Percentiles rank a stretch among this genome's conserved stretches.
phyloP scores from a whole-genome alignment of 2,888 invertebrate genomes.

The Orthosia gracilis region DNA sequence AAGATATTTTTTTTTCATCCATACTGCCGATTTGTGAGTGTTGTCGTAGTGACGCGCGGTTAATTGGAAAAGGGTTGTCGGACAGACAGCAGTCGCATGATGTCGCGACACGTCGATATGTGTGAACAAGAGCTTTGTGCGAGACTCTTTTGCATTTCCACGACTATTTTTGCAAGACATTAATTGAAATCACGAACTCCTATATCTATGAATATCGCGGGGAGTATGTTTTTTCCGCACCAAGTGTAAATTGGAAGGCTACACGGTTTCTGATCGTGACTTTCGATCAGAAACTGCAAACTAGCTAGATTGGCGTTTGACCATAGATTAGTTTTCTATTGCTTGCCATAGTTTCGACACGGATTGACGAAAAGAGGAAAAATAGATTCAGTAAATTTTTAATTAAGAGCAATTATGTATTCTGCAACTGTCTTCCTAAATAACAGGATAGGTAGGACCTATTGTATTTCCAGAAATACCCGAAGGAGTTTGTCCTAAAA shows the following conservation, averaged over 20 bases:
- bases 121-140: conserved; percentile 54
- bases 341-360: not conserved
- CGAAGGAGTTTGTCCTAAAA: not conserved
- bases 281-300: not conserved
- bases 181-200: conserved; percentile 68
- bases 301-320: not conserved
- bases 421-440: not conserved
- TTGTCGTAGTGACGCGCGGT: conserved; percentile 75
- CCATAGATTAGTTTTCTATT: not conserved
- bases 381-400: not conserved
- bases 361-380: not conserved
- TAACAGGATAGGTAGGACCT: no score
- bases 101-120: conserved; percentile 56
- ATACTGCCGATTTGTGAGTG: conserved; percentile 67
- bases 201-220: conserved; percentile 47
- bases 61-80: conserved; percentile 77
- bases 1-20: conserved; percentile 60
- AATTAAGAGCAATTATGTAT: not conserved
- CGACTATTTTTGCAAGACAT: conserved; percentile 63
- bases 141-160: conserved; percentile 44
- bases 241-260: conserved; percentile 36
- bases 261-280: conserved; percentile 8
- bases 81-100: conserved; percentile 56
- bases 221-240: conserved; percentile 17
- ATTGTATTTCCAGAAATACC: no score